Base-by-base conservation (phyloP, 2,797 vertebrate species). In the Gobio occitaniae region DNA sequence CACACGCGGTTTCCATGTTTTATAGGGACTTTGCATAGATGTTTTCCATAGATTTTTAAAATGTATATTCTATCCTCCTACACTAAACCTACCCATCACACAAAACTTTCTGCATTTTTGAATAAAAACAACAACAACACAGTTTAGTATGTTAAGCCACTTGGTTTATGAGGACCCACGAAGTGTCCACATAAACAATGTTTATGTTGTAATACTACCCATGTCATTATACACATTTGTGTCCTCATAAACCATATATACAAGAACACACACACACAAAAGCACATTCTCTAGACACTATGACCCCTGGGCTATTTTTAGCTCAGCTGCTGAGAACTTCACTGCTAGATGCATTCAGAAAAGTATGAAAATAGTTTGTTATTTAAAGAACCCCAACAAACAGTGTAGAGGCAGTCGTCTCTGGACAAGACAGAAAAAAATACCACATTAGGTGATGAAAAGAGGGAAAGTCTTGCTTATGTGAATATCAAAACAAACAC, bases 321-420 rank as follows among this genome's bases (percentile, higher is more conserved):
- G 48, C 84, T 77, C 72, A 21, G 78, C 84, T n/a, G 50, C 29
- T 72, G 74, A 87, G 82, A 86, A 63, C 50, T 72, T 47, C 47
- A 74, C 77, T 72, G 85, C 82, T 76, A 68, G 76, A 75, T 38
- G 87, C 76, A 84, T 56, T 68, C 72, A 80, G 77, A 65, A 84
- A 76, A 80, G 72, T 77, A 82, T 81, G 87, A 85, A 89, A 86
- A 88, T 77, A 86, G 86, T 77, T 82, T 63, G 74, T 50, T 87
- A 78, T 52, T 65, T 65, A 75, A 48, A 84, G 32, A 85, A 54
- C 36, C 83, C 72, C n/a, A 65, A 59, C 71, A 83, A 47, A 56
- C 77, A 72, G 52, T 71, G 80, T 38, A 83, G 79, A 89, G 61
- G 52, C 83, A 84, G 36, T 61, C 9, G 25, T 36, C 74, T 69